phyloP scores from a whole-genome alignment of 2,797 vertebrate species.

The Sebastes paucispinis region DNA sequence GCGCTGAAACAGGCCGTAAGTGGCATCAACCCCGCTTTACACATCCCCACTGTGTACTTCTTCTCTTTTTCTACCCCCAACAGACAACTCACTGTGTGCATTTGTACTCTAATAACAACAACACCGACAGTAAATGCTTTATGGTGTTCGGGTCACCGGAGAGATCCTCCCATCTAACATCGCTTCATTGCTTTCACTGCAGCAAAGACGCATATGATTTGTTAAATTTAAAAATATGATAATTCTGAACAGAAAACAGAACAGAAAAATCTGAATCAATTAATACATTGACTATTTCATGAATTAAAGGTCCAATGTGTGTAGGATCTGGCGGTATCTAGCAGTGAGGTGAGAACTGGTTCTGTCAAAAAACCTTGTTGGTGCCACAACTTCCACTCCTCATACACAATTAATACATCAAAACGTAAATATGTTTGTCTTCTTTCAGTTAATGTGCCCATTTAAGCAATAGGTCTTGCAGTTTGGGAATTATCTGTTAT shows the following conservation, averaged over 20 bases:
- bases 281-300: too few relatives aligned
- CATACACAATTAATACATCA: too few relatives aligned
- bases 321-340: too few relatives aligned
- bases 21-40: slow-evolving; percentile 59
- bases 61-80: slow-evolving; percentile 51
- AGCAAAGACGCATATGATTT: slow-evolving; percentile 5
- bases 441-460: too few relatives aligned
- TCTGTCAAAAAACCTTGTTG: too few relatives aligned
- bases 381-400: too few relatives aligned
- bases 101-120: slow-evolving; percentile 55
- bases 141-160: slow-evolving; percentile 66
- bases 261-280: too few relatives aligned
- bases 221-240: neutral
- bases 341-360: too few relatives aligned
- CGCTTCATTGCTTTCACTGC: slow-evolving; percentile 20
- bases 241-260: neutral
- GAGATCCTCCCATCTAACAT: slow-evolving; percentile 44
- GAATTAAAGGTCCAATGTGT: too few relatives aligned
- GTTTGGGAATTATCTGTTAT: neutral
- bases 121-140: slow-evolving; percentile 72
- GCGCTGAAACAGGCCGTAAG: slow-evolving; percentile 68
- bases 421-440: too few relatives aligned
- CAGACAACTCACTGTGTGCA: slow-evolving; percentile 29
- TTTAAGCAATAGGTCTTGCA: too few relatives aligned
- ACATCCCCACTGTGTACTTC: slow-evolving; percentile 68